These are phyloP conservation scores for Streblospio benedicti DNA, from an alignment of 1,140 invertebrate species.

Conservation along the genomic window DNA sequence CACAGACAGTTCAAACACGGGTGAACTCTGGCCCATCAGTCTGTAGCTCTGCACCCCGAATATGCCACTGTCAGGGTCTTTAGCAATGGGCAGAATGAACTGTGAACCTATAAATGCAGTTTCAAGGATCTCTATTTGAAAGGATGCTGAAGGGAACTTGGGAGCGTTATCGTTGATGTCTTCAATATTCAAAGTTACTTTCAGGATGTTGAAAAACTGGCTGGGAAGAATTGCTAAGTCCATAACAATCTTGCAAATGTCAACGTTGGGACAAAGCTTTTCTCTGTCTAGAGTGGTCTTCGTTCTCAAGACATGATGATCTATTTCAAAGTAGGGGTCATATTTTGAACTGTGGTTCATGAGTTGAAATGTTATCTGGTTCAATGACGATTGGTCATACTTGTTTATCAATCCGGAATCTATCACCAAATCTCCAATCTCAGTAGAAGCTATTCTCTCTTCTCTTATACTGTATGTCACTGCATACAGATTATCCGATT, in stretches of 20 bases:
- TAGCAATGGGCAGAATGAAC: constrained; percentile 6
- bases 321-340: too few relatives aligned
- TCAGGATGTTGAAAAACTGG: constrained; percentile 13
- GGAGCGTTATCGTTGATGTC: constrained; percentile 17
- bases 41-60: constrained; percentile 4
- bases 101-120: background rate
- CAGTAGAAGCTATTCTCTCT: too few relatives aligned
- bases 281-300: constrained; percentile 10
- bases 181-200: constrained; percentile 10
- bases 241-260: background rate
- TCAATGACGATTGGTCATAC: too few relatives aligned
- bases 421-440: too few relatives aligned
- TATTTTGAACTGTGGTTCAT: too few relatives aligned
- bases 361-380: too few relatives aligned
- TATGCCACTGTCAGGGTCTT: constrained; percentile 5
- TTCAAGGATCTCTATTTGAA: constrained; percentile 2
- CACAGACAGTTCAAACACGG: constrained; percentile 1
- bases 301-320: too few relatives aligned
- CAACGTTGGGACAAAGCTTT: constrained; percentile 1
- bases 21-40: background rate
- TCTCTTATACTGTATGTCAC: too few relatives aligned
- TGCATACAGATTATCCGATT: too few relatives aligned
- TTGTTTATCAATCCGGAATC: too few relatives aligned
- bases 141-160: background rate
- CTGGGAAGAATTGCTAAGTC: constrained; percentile 12